Evolutionary conservation across 2,888 invertebrate species (phyloP).

Genomic region (Rhyacophila evoluta): DNA sequence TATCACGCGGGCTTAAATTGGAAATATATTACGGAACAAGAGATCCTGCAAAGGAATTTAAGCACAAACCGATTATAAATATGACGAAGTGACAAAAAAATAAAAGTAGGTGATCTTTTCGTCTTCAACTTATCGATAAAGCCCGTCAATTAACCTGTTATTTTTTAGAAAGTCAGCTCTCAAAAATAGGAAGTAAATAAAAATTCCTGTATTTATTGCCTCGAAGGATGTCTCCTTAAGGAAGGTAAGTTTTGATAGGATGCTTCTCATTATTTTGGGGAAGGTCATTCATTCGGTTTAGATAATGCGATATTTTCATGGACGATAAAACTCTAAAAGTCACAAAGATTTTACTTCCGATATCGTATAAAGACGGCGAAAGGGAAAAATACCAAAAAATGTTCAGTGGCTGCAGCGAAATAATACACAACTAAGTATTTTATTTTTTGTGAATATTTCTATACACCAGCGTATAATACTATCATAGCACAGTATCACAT

Average conservation of each 20-base stretch:
- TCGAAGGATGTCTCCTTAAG: constrained; percentile 1
- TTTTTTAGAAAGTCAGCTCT: neutral
- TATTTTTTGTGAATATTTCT: no score
- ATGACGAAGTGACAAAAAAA: no score
- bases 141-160: no score
- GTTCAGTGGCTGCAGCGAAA: neutral
- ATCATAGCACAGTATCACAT: no score
- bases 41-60: no score
- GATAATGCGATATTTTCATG: constrained; percentile 19
- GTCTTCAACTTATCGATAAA: no score
- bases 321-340: constrained; percentile 14
- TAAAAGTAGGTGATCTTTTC: no score
- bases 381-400: constrained; percentile 4
- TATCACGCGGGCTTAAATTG: no score
- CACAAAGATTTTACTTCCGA: constrained; percentile 14
- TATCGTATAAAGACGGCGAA: neutral
- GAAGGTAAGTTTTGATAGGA: neutral
- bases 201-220: neutral
- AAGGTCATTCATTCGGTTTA: constrained; percentile 18
- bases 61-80: no score
- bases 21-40: no score
- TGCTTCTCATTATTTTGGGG: neutral
- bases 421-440: no score
- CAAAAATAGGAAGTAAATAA: neutral
- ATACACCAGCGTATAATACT: no score